These are phyloP conservation scores for Cygnus buccinator DNA, from an alignment of 2,113 vertebrate genomes.

Conservation along the genomic window DNA sequence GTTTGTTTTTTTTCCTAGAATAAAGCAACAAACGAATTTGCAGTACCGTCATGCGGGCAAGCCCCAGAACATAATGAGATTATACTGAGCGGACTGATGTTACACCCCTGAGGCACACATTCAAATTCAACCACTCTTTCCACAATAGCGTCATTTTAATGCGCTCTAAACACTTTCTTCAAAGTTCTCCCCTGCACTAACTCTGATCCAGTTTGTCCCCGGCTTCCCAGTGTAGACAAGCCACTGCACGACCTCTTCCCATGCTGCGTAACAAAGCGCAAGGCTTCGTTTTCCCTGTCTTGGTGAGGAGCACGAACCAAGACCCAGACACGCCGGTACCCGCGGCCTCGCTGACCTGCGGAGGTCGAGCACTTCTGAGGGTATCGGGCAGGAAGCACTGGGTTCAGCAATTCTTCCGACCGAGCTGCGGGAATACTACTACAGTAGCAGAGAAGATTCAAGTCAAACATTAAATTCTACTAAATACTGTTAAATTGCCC, in stretches of 20 bases:
- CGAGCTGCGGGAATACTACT: neutral
- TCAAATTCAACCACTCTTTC: neutral
- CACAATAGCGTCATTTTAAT: neutral
- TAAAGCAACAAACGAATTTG: neutral
- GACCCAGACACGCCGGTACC: accelerated
- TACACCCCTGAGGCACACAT: neutral
- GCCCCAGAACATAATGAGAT: neutral
- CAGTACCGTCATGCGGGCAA: neutral
- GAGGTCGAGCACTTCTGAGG: neutral
- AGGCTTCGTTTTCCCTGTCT: neutral
- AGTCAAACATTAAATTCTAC: neutral
- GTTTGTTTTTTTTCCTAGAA: neutral
- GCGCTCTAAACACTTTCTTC: neutral
- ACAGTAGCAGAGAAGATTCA: neutral
- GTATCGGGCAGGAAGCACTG: neutral
- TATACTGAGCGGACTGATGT: neutral
- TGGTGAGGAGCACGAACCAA: neutral
- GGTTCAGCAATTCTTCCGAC: too few relatives aligned
- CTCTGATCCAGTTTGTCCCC: neutral
- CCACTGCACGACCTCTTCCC: neutral
- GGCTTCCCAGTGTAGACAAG: neutral
- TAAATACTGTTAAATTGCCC: neutral
- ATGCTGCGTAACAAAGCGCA: accelerated
- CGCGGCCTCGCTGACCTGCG: neutral
- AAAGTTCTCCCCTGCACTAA: neutral